Evolutionary conservation across 2,113 vertebrate species (phyloP).

Genomic region (Cyphomyrus discorhynchus): DNA sequence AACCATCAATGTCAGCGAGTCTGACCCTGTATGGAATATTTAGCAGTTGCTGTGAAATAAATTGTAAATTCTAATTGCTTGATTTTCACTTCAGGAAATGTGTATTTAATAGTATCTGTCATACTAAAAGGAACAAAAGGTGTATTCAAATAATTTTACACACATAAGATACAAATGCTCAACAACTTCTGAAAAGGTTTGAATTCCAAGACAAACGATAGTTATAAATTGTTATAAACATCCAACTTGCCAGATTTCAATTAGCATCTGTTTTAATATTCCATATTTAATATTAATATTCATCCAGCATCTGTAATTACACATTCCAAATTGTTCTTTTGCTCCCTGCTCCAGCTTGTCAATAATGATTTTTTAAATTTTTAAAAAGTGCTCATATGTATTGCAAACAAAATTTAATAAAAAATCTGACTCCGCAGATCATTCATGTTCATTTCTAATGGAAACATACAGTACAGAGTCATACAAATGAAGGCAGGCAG

Average conservation of each 20-base stretch:
- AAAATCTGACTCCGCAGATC: not conserved
- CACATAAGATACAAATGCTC: not conserved
- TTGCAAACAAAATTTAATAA: not conserved
- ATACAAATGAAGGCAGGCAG: not conserved
- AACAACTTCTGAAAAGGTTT: not conserved
- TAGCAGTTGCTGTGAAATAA: conserved; percentile 13
- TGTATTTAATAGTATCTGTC: not conserved
- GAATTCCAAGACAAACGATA: conserved; percentile 2
- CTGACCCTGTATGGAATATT: conserved; percentile 12
- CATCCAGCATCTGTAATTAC: not conserved
- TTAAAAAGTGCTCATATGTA: not conserved
- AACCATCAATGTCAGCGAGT: not conserved
- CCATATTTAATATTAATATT: not conserved
- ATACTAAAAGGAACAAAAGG: not conserved
- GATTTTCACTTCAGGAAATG: not conserved
- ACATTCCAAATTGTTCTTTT: conserved; percentile 14
- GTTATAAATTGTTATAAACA: conserved; percentile 18
- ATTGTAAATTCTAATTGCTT: not conserved
- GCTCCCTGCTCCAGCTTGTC: not conserved
- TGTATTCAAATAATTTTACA: not conserved
- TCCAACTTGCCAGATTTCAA: conserved; percentile 2
- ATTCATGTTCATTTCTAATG: not conserved
- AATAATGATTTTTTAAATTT: conserved; percentile 4
- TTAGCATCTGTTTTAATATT: conserved; percentile 21
- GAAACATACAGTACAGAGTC: not conserved